Conservation (phyloP, 2,113 vertebrate genomes). For the Ifrita kowaldi region DNA sequence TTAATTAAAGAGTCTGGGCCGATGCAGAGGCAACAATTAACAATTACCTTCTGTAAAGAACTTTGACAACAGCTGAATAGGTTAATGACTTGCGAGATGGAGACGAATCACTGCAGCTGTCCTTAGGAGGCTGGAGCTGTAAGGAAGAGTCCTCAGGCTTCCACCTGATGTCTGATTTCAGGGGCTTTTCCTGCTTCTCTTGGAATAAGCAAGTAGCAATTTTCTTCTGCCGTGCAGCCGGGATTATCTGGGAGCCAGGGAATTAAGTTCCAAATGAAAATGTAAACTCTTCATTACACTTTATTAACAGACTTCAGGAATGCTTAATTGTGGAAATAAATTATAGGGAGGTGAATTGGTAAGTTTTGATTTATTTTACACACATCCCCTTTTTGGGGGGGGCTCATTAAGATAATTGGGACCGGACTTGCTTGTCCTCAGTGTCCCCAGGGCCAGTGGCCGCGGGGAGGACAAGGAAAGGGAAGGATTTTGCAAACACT, state of each 20-base stretch:
- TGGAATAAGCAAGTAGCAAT: not conserved
- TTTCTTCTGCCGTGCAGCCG: not conserved
- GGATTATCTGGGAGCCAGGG: not conserved
- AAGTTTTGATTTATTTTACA: not conserved
- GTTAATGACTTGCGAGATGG: not conserved
- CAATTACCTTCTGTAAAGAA: not conserved
- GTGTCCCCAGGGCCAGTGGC: not conserved
- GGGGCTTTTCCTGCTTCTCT: not conserved
- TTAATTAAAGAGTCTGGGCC: not conserved
- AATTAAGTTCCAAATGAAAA: not conserved
- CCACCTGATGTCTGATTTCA: not conserved
- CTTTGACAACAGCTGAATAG: not conserved
- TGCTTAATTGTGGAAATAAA: not conserved
- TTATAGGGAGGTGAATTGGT: not conserved
- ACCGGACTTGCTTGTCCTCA: accelerated
- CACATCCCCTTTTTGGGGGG: not conserved
- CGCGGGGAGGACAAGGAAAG: not conserved
- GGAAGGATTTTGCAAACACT: not conserved
- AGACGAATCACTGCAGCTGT: not conserved
- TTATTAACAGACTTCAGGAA: not conserved
- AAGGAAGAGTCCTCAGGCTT: not conserved
- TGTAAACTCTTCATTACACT: not conserved
- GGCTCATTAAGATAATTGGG: not conserved
- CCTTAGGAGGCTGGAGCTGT: not conserved
- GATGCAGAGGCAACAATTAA: not conserved